phyloP scores from a whole-genome alignment of 2,113 vertebrate species.

The Pithys albifrons region DNA sequence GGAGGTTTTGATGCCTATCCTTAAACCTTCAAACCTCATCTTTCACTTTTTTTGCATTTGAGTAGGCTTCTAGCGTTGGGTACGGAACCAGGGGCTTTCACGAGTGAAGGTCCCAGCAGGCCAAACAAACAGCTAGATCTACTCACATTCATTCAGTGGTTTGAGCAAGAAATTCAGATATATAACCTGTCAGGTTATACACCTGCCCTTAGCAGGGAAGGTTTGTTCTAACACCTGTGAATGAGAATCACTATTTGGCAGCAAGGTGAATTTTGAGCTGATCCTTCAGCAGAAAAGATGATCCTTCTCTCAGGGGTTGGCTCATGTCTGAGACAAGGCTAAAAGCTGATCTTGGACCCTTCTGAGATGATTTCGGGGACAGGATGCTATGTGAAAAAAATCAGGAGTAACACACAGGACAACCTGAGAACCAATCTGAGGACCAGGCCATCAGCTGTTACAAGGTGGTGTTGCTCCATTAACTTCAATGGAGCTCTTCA shows the following conservation, averaged over 20 bases:
- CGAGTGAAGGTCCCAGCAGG: background rate
- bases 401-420: background rate
- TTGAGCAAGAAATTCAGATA: background rate
- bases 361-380: background rate
- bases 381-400: accelerated
- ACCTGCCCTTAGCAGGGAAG: background rate
- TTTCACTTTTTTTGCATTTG: background rate
- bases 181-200: background rate
- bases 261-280: background rate
- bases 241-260: background rate
- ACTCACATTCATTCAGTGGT: background rate
- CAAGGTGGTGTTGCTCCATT: background rate
- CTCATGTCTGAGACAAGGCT: background rate
- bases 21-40: background rate
- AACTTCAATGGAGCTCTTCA: accelerated
- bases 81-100: background rate
- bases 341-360: background rate
- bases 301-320: background rate
- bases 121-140: background rate
- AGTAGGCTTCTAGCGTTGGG: background rate
- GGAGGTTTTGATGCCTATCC: background rate
- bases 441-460: background rate
- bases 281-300: no score
- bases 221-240: background rate
- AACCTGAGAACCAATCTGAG: background rate